These are phyloP conservation scores for Macquaria ambigua DNA, from an alignment of 2,113 vertebrate genomes.

Conservation along the genomic window DNA sequence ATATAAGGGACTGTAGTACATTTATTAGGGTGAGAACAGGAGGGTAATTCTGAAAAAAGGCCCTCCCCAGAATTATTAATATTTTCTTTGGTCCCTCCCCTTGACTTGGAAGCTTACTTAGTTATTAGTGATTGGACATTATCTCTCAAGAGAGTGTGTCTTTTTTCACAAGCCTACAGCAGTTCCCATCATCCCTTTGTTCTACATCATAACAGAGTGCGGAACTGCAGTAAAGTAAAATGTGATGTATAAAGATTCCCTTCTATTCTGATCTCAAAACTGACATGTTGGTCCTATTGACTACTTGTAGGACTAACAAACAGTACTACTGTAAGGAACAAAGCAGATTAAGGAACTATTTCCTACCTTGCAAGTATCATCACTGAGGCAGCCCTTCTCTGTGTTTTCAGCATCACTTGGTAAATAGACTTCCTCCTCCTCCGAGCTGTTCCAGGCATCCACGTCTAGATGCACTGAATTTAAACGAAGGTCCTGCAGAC, in stretches of 20 bases:
- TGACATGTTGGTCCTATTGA: neutral
- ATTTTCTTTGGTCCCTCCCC: too few species aligned
- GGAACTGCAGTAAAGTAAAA: neutral
- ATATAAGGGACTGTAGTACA: too few species aligned
- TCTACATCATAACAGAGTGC: neutral
- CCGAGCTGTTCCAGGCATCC: constrained; percentile 54
- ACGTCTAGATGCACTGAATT: constrained; percentile 80
- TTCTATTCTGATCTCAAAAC: neutral
- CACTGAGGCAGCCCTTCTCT: constrained; percentile 88
- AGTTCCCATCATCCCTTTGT: neutral
- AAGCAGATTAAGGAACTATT: neutral
- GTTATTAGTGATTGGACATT: neutral
- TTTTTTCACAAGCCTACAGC: too few species aligned
- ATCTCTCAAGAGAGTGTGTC: too few species aligned
- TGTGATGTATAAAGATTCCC: neutral
- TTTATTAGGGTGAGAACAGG: too few species aligned
- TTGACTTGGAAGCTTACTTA: too few species aligned
- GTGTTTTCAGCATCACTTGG: constrained; percentile 78
- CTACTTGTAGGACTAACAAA: neutral
- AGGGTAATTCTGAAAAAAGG: too few species aligned
- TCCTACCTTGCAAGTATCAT: constrained; percentile 89
- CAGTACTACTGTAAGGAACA: neutral
- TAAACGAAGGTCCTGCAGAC: constrained; percentile 92
- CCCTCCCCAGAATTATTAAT: too few species aligned
- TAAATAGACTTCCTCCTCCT: constrained; percentile 58